Evolutionary conservation across 2,113 vertebrate species (phyloP).

Genomic region (Nipponia nippon): DNA sequence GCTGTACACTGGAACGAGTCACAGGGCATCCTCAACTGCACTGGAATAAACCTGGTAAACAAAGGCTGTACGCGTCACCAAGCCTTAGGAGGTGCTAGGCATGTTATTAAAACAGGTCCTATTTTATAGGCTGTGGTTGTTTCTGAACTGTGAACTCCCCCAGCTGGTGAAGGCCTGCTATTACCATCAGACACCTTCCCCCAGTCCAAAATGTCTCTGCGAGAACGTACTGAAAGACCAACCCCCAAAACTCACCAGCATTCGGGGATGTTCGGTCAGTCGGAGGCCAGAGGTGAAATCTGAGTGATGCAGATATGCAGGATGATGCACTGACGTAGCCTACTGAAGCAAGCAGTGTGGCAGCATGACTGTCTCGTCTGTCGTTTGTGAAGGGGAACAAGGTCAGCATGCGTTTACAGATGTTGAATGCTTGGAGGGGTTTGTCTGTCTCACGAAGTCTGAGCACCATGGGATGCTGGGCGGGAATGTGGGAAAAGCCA

Average conservation of each 20-base stretch:
- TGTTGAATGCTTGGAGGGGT: too few relatives aligned
- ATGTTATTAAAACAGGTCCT: rapidly evolving
- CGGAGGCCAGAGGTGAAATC: too few relatives aligned
- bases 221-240: too few relatives aligned
- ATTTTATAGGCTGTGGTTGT: not conserved
- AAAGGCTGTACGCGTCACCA: not conserved
- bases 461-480: too few relatives aligned
- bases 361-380: rapidly evolving
- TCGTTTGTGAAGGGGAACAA: rapidly evolving
- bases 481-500: not conserved
- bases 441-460: rapidly evolving
- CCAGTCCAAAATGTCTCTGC: not conserved
- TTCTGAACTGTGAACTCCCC: conserved; percentile 42
- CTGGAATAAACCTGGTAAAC: not conserved
- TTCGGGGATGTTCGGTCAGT: rapidly evolving
- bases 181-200: not conserved
- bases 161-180: not conserved
- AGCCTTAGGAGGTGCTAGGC: not conserved
- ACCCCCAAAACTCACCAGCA: not conserved
- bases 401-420: rapidly evolving
- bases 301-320: rapidly evolving
- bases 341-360: rapidly evolving
- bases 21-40: not conserved
- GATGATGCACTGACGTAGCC: rapidly evolving
- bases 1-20: not conserved